phyloP scores from a whole-genome alignment of 2,888 invertebrate species.

The Hyles lineata region DNA sequence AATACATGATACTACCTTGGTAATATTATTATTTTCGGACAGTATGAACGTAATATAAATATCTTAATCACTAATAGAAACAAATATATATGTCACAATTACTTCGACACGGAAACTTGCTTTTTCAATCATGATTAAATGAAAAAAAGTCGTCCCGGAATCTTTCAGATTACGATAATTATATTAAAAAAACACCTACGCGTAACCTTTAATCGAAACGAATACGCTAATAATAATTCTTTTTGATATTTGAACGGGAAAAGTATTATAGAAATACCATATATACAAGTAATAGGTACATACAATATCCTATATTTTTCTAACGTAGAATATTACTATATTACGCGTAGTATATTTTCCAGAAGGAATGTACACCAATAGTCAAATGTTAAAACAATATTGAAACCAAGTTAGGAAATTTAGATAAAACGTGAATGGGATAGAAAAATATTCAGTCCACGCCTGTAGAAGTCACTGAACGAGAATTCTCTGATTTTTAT shows the following conservation, averaged over 20 bases:
- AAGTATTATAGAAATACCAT: neutral
- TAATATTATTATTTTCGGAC: no score
- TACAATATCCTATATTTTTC: neutral
- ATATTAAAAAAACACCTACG: no score
- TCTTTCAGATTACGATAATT: no score
- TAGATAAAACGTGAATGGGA: slow-evolving; percentile 15
- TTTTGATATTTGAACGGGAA: no score
- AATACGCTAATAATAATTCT: neutral
- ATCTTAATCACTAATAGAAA: no score
- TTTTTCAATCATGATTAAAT: no score
- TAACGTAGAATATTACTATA: neutral
- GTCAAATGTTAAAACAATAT: slow-evolving; percentile 28
- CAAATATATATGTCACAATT: no score
- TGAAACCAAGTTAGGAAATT: slow-evolving; percentile 20
- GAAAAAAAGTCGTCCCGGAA: no score
- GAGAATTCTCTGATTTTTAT: slow-evolving; percentile 5
- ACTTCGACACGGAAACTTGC: no score
- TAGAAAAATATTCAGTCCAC: slow-evolving; percentile 18
- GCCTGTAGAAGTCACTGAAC: neutral
- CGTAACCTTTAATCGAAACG: neutral
- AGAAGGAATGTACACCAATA: slow-evolving; percentile 35
- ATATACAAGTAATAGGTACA: no score
- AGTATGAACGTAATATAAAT: no score
- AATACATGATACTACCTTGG: no score
- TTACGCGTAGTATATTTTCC: neutral